Evolutionary conservation across 53 echinoderm and acorn worm species (phyloP), one percentile per base, ranked within the genome.

Genomic region (Henricia sp.): DNA sequence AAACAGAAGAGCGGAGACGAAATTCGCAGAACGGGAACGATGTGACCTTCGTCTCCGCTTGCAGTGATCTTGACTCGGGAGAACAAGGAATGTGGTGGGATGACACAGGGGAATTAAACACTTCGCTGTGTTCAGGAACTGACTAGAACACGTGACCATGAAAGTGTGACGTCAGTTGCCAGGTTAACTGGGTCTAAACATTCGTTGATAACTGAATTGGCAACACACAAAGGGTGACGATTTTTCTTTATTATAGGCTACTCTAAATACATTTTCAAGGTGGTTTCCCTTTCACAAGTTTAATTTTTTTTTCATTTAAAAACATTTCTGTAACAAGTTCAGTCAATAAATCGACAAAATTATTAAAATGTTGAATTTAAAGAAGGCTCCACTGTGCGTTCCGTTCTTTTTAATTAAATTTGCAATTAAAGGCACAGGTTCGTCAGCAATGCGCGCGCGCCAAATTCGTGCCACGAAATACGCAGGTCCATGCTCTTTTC

Each of bases 11-110:
- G 58, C 17, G 26, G 19, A 59, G 52, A 77, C 44, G 26, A 11
- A 64, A 64, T 29, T 48, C 80, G n/a, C 48, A 14, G 8, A 48
- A 28, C 50, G 34, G 20, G 3, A 63, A 80, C 27, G 80, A 80
- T 17, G 46, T 80, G 6, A 80, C 80, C 3, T 80, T 80, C 50
- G 80, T 80, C 11, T 80, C 80, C 12, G 80, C 80, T 6, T 80
- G 80, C 36, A 80, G 80, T 35, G 80, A 80, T 64, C 42, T 80
- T 28, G 80, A 80, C 63, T 57, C 76, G 1, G 76, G 37, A 41
- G 76, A 59, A 11, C 58, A 29, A 13, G 76, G 76, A 27, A 57
- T 76, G 16, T 76, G 76, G 76, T 76, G 76, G 76, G 76, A 76
- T 34, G 60, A 76, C 58, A 58, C 41, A 0, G 76, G 30, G 25